Evolutionary conservation across 2,113 vertebrate genomes (phyloP), one percentile per base, ranked within the genome.

Genomic region (Marmota monax): DNA sequence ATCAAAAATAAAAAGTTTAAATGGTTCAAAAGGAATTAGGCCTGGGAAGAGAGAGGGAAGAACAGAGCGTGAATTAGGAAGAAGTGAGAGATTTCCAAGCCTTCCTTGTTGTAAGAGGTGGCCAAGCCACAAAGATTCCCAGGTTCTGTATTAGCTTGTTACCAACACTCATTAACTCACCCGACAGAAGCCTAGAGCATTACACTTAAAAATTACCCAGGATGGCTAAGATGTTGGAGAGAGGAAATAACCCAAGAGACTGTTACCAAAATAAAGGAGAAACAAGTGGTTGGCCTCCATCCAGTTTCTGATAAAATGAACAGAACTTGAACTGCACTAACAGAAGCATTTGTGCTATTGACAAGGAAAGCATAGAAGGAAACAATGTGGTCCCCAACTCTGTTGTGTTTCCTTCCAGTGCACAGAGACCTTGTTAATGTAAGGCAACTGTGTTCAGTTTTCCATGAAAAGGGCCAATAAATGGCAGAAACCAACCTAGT

Each of bases 281-380:
- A 77, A 51, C 74, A 69, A 56, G 14, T 23, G 45, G 51, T 25
- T 69, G 78, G 14, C 37, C 65, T 45, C 53, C n/a, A 14, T 37
- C 34, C 88, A 77, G 67, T 7, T 94, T 96, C 58, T n/a, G 67
- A 88, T 74, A 63, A 94, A 45, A 79, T 23, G n/a, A 92, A 67
- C 84, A 34, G 42, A n/a, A 32, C 12, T 48, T 87, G 56, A n/a
- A 32, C 12, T 58, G 2, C 37, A 9, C n/a, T 20, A 48, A 48
- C 56, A 76, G 77, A 39, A 63, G 51, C 63, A n/a, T 42, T 65
- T 72, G 20, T 74, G 88, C 22, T 63, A 32, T 29, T 67, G 5
- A 82, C 12, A 73, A 74, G 37, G 61, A 25, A 88, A 7, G 17
- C 20, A 20, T 20, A 27, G 23, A 20, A 23, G 72, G 23, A 42